Evolutionary conservation across 2,888 invertebrate genomes (phyloP).

Genomic region (Nomada ferruginata): DNA sequence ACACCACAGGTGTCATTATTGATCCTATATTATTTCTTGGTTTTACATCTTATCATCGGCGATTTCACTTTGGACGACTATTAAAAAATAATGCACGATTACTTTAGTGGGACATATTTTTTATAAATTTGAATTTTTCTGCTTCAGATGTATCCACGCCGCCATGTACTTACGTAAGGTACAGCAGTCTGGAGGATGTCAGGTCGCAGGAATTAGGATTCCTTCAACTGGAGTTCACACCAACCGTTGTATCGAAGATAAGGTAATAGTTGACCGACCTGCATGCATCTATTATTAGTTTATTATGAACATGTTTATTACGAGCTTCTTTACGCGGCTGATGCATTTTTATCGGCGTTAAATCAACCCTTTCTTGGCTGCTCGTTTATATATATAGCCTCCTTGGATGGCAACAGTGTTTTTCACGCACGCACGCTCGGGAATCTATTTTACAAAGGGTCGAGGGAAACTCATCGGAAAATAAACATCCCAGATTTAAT

Average conservation of each 20-base stretch:
- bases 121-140: not conserved
- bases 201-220: conserved; percentile 81
- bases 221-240: conserved; percentile 80
- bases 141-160: conserved; percentile 75
- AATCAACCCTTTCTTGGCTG: conserved; percentile 9
- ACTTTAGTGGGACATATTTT: not conserved
- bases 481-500: conserved; percentile 7
- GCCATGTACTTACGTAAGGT: conserved; percentile 78
- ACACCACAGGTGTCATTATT: too few species aligned
- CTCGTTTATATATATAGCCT: not conserved
- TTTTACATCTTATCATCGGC: too few species aligned
- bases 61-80: too few species aligned
- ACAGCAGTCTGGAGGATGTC: conserved; percentile 81
- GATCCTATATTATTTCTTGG: too few species aligned
- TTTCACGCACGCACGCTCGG: not conserved
- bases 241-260: conserved; percentile 82
- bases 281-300: conserved; percentile 22
- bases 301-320: conserved; percentile 12
- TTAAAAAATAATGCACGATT: too few species aligned
- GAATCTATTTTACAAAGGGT: not conserved
- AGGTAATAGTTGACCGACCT: conserved; percentile 72
- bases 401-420: not conserved
- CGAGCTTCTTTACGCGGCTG: conserved; percentile 1
- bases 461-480: conserved; percentile 17
- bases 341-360: conserved; percentile 35